phyloP scores from a whole-genome alignment of 2,888 invertebrate genomes.

The Rugalucina vietnamica region DNA sequence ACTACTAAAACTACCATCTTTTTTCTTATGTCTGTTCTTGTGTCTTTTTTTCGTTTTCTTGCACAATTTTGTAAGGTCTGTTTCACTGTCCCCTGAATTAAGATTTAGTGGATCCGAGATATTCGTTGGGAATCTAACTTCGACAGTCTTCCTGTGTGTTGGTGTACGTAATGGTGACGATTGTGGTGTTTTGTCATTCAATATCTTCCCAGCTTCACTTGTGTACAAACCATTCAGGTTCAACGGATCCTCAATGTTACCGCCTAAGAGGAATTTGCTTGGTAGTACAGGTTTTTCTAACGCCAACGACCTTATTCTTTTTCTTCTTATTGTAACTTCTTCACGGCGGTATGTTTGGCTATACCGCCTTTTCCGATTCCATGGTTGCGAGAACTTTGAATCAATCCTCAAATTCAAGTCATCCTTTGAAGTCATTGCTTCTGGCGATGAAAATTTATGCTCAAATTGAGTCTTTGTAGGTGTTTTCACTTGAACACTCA shows the following conservation, averaged over 20 bases:
- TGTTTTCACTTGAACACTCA: constrained; percentile 81
- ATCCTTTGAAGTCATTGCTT: constrained; percentile 44
- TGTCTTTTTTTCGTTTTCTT: constrained; percentile 69
- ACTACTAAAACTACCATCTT: constrained; percentile 39
- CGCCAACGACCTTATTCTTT: constrained; percentile 54
- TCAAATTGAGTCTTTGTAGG: constrained; percentile 77
- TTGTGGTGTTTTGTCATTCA: constrained; percentile 95
- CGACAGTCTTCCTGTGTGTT: constrained; percentile 90
- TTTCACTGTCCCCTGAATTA: constrained; percentile 81
- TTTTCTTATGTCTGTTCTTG: constrained; percentile 66
- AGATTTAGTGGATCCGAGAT: constrained; percentile 96
- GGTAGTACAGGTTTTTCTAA: constrained; percentile 89
- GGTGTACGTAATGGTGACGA: constrained; percentile 95
- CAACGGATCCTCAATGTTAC: constrained; percentile 97
- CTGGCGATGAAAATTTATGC: constrained; percentile 56
- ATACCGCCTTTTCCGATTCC: constrained; percentile 57
- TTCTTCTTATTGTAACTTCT: constrained; percentile 48
- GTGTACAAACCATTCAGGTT: constrained; percentile 94
- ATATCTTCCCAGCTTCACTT: constrained; percentile 80
- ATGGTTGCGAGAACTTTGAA: constrained; percentile 50
- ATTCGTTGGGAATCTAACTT: constrained; percentile 96
- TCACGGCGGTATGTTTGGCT: constrained; percentile 53
- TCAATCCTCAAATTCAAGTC: constrained; percentile 47
- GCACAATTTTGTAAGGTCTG: constrained; percentile 64
- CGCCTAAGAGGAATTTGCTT: constrained; percentile 96